phyloP scores from a whole-genome alignment of 2,797 vertebrate genomes.

The Melopsittacus undulatus region DNA sequence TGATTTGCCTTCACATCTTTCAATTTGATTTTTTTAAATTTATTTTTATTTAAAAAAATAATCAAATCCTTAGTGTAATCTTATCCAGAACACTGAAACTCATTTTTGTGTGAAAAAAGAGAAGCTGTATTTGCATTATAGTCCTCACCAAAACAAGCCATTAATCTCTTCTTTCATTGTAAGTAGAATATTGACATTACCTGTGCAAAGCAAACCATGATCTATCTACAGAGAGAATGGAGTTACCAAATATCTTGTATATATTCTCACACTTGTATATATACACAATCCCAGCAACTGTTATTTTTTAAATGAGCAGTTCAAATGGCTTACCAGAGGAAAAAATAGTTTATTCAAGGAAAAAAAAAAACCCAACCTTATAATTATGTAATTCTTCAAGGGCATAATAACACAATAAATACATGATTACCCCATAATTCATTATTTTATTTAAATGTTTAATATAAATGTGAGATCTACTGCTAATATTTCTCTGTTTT shows the following conservation, averaged over 20 bases:
- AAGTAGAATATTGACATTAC: neutral
- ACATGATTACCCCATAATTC: neutral
- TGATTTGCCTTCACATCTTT: slow-evolving; percentile 72
- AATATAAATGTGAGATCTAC: neutral
- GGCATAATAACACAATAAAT: neutral
- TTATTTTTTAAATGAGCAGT: neutral
- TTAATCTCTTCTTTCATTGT: neutral
- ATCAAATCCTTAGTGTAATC: neutral
- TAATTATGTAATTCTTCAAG: neutral
- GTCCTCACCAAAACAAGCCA: neutral
- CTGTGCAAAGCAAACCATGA: neutral
- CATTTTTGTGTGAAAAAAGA: neutral
- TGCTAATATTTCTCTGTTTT: neutral
- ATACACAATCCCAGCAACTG: neutral
- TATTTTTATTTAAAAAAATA: neutral
- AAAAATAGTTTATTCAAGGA: neutral
- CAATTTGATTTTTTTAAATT: neutral
- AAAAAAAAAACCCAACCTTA: neutral
- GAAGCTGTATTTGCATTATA: neutral
- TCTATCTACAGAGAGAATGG: neutral
- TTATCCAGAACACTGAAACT: slow-evolving; percentile 40
- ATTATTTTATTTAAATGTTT: neutral
- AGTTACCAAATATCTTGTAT: neutral
- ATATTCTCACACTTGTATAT: neutral
- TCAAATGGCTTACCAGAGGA: neutral